Evolutionary conservation across 2,888 invertebrate genomes (phyloP).

Genomic region (Lochmaea capreae): DNA sequence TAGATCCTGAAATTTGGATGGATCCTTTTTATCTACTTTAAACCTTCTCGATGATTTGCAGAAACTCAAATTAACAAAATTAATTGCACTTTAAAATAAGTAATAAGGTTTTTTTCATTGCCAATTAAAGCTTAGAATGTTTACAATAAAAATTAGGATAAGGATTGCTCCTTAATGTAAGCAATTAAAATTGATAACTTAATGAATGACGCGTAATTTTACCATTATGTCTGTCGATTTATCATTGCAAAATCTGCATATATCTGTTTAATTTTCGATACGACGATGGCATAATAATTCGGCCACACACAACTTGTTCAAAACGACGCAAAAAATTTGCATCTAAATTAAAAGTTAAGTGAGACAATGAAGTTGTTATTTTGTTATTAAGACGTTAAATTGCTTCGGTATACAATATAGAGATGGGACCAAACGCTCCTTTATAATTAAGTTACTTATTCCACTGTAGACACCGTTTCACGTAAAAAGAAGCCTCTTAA

Average conservation of each 20-base stretch:
- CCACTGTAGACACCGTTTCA: no score
- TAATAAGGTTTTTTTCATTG: neutral
- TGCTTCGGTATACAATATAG: slow-evolving; percentile 19
- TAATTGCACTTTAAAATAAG: neutral
- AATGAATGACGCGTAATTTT: slow-evolving; percentile 37
- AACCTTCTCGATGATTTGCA: neutral
- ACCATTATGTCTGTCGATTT: slow-evolving; percentile 35
- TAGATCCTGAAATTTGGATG: no score
- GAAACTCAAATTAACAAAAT: neutral
- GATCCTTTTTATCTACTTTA: no score
- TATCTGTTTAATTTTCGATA: slow-evolving; percentile 43
- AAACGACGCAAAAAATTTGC: slow-evolving; percentile 48
- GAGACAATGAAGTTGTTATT: slow-evolving; percentile 43
- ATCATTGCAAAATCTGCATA: slow-evolving; percentile 45
- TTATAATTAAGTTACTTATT: neutral
- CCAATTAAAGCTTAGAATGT: slow-evolving; percentile 1
- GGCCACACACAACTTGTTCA: slow-evolving; percentile 45
- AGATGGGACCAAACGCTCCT: slow-evolving; percentile 1
- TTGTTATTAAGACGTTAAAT: slow-evolving; percentile 41
- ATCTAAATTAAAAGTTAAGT: slow-evolving; percentile 47
- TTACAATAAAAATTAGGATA: slow-evolving; percentile 30
- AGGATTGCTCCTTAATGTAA: slow-evolving; percentile 28
- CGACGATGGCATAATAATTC: slow-evolving; percentile 43
- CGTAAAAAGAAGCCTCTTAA: no score
- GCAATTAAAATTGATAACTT: slow-evolving; percentile 41